These are phyloP conservation scores for Catharus minimus DNA, from an alignment of 2,113 vertebrate genomes.

Conservation along the genomic window DNA sequence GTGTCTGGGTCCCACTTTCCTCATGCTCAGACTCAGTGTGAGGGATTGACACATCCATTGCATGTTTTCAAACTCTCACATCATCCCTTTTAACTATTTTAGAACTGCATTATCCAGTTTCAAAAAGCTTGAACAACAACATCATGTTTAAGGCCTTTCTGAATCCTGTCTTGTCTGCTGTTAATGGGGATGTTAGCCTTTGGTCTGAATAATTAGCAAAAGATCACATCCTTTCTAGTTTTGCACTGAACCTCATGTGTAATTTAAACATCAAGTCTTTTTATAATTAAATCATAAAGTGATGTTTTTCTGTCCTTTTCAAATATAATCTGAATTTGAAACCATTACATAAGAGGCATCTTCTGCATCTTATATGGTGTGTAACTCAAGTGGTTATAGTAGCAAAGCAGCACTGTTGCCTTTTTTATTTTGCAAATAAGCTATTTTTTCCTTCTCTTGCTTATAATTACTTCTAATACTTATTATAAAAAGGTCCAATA, in stretches of 20 bases:
- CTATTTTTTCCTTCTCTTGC: slow-evolving; percentile 24
- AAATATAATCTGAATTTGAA: not conserved
- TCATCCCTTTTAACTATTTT: not conserved
- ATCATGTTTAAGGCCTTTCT: not conserved
- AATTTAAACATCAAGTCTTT: not conserved
- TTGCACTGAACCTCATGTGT: not conserved
- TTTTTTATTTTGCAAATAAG: slow-evolving; percentile 44
- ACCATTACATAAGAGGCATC: not conserved
- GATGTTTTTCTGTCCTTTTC: not conserved
- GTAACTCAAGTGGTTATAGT: not conserved
- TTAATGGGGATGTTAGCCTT: not conserved
- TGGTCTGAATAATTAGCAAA: not conserved
- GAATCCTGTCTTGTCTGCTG: not conserved
- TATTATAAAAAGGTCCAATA: slow-evolving; percentile 28
- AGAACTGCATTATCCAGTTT: not conserved
- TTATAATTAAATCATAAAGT: slow-evolving; percentile 10
- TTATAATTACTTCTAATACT: slow-evolving; percentile 45
- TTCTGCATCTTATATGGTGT: not conserved
- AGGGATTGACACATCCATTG: not conserved
- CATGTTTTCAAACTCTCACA: not conserved
- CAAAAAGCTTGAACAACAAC: not conserved
- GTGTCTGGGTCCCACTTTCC: not conserved
- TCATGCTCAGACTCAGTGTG: not conserved
- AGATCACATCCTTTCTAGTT: not conserved
- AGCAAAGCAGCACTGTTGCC: not conserved